Evolutionary conservation across 2,888 invertebrate genomes (phyloP), one percentile per base, ranked within the genome.

Genomic region (Scaptomyza caliginosa): DNA sequence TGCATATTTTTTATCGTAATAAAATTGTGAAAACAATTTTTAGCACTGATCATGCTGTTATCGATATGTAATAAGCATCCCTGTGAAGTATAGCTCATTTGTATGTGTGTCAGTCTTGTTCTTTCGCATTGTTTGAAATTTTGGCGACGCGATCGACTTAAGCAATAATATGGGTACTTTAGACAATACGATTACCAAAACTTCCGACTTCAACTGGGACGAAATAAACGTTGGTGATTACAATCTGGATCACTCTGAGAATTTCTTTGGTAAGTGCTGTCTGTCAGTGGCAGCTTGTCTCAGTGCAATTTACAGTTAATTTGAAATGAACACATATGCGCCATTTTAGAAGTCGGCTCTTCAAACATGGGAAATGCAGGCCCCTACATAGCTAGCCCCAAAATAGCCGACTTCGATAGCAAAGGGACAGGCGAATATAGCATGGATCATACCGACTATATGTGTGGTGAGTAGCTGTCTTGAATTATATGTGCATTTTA

Each of bases 161-260:
- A n/a, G 1, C 26, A 11, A 5, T 5, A 55, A 45, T 19, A 74
- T 71, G 72, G 45, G 48, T 30, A 32, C 49, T 26, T 19, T 43
- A 5, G 26, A 42, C 30, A 32, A 32, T 38, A 56, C 3, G 7
- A 32, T 34, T 32, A 4, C 7, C 0, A 45, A 26, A 3, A 42
- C 64, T 6, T 0, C 36, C 4, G 32, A 65, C 7, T 87, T 84
- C 24, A 81, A 91, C 58, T 90, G 91, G 91, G 89, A 90, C 58
- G 79, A 89, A 45, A 79, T 91, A 4, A 83, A 81, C 45, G 87
- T 90, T 4, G 90, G 90, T 4, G 81, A 85, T 55, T 77, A 68
- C 32, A 67, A 80, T 24, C 55, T 90, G 23, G 78, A 90, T 63
- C 84, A 89, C 60, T 90, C 90, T 0, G 79, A 88, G 42, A 80